Conservation (phyloP, 2,888 invertebrate species). For the Nemotelus nigrinus region DNA sequence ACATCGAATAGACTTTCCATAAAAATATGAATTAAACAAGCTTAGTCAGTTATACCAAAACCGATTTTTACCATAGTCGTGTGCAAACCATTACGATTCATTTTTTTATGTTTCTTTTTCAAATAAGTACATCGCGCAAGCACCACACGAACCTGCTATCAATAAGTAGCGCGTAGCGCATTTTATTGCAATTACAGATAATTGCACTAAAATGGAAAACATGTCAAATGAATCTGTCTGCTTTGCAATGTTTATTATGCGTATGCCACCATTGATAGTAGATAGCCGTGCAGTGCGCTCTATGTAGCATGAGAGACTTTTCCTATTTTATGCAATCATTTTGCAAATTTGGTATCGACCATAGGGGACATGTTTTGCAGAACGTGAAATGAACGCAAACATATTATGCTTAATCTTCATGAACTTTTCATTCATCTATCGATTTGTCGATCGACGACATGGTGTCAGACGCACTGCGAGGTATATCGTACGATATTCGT, state of each 20-base stretch:
- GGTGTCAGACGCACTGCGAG: too few species aligned
- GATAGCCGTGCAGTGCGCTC: background rate
- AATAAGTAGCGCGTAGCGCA: background rate
- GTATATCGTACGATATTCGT: too few species aligned
- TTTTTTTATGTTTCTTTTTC: too few species aligned
- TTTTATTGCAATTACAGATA: conserved; percentile 21
- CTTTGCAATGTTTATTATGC: conserved; percentile 32
- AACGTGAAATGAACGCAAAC: conserved; percentile 28
- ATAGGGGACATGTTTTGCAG: conserved; percentile 10
- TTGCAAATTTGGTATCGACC: conserved; percentile 13
- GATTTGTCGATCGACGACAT: background rate
- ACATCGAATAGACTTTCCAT: too few species aligned
- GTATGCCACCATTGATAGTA: background rate
- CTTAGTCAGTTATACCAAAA: too few species aligned
- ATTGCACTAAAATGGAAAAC: conserved; percentile 36
- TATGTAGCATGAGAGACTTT: background rate
- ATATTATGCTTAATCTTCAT: conserved; percentile 16
- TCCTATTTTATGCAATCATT: conserved; percentile 4
- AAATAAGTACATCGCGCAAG: background rate
- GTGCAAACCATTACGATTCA: too few species aligned
- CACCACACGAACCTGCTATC: background rate
- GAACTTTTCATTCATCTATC: conserved; percentile 26
- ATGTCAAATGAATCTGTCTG: conserved; percentile 35
- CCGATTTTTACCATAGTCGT: too few species aligned
- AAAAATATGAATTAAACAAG: too few species aligned